Percentiles rank a stretch among this genome's conserved stretches.
phyloP scores from a whole-genome alignment of 2,888 invertebrate species.

The Temnothorax unifasciatus region DNA sequence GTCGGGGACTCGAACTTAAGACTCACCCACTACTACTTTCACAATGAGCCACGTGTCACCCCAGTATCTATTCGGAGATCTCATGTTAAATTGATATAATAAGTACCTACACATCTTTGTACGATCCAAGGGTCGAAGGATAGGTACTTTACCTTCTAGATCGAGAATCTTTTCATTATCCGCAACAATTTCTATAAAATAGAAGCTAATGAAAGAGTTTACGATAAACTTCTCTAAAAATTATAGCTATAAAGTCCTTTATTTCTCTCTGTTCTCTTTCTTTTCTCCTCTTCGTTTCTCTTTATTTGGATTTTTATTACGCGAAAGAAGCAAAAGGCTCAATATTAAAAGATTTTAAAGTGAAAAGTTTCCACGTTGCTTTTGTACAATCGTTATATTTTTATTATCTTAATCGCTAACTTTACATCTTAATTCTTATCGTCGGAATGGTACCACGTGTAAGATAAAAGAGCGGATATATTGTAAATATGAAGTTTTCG shows the following conservation, averaged over 20 bases:
- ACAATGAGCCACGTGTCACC: too few relatives aligned
- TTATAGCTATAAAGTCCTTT: constrained; percentile 6
- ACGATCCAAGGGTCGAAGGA: neutral
- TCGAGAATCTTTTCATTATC: neutral
- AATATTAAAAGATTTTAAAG: neutral
- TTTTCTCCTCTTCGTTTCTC: too few relatives aligned
- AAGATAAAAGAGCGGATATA: neutral
- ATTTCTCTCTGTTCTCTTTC: neutral
- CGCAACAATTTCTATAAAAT: neutral
- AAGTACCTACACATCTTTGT: neutral
- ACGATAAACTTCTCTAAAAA: neutral
- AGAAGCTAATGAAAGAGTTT: constrained; percentile 3
- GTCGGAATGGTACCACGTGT: too few relatives aligned
- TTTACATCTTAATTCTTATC: neutral
- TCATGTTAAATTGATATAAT: neutral
- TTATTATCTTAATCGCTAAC: neutral
- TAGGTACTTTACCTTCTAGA: neutral
- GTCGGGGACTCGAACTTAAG: too few relatives aligned
- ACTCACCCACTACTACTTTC: too few relatives aligned
- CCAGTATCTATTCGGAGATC: neutral
- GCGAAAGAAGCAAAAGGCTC: neutral
- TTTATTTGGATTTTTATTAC: neutral
- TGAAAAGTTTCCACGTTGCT: neutral
- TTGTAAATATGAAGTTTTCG: neutral
- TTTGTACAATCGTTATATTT: neutral